Conservation (phyloP, 2,888 invertebrate species). For the Petrophora chlorosata region DNA sequence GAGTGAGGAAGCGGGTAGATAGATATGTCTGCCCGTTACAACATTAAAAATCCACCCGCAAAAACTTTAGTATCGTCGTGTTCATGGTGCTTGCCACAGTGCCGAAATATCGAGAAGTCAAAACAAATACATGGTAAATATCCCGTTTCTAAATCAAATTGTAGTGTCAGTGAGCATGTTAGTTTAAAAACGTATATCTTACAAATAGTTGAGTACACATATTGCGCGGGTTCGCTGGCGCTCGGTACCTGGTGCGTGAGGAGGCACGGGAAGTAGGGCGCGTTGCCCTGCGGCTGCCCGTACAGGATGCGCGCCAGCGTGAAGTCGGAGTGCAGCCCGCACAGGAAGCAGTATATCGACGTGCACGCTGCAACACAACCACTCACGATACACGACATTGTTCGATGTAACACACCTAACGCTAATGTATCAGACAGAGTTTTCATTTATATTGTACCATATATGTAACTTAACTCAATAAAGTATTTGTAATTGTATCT, state of each 20-base stretch:
- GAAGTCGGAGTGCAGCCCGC: conserved; percentile 94
- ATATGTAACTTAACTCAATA: not conserved
- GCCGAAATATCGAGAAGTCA: too few species aligned
- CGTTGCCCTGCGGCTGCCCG: conserved; percentile 87
- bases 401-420: not conserved
- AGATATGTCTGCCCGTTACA: too few species aligned
- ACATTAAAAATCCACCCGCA: too few species aligned
- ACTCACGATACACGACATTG: not conserved
- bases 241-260: conserved; percentile 84
- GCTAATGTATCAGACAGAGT: not conserved
- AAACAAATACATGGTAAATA: too few species aligned
- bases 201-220: too few species aligned
- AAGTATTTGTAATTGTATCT: not conserved
- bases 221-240: too few species aligned
- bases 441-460: not conserved
- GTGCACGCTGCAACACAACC: conserved; percentile 86
- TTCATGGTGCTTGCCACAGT: too few species aligned
- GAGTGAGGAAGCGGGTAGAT: too few species aligned
- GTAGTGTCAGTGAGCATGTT: too few species aligned
- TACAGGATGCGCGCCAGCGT: conserved; percentile 92
- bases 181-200: too few species aligned
- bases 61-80: too few species aligned
- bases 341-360: conserved; percentile 94
- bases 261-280: conserved; percentile 86
- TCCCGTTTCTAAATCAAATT: too few species aligned